A percentile compares a stretch with the other conserved stretches of the same genome.
Conservation (phyloP, 1,140 invertebrate genomes). For the Cherax quadricarinatus region DNA sequence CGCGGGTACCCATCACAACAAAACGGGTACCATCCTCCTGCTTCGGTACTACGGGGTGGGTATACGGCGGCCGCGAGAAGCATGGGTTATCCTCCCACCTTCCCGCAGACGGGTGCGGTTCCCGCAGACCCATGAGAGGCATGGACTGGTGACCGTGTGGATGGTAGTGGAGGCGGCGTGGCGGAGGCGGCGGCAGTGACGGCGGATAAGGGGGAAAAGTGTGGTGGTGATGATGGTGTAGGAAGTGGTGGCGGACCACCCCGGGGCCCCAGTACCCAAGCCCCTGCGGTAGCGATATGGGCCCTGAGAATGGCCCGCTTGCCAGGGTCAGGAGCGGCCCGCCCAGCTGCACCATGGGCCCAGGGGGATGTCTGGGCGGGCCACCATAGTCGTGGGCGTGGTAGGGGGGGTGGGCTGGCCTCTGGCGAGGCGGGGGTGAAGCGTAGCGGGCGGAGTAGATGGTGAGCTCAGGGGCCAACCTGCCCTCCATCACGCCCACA, state of each 20-base stretch:
- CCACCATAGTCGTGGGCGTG: conserved; percentile 32
- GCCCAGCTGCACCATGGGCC: neutral
- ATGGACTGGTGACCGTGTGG: conserved; percentile 49
- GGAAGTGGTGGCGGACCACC: neutral
- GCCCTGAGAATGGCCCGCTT: conserved; percentile 31
- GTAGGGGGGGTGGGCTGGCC: conserved; percentile 21
- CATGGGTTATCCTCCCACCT: conserved; percentile 72
- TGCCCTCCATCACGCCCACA: conserved; percentile 41
- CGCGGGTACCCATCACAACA: conserved; percentile 52
- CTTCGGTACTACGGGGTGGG: neutral
- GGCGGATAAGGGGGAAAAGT: conserved; percentile 43
- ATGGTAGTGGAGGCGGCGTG: conserved; percentile 51
- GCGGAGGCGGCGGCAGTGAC: conserved; percentile 29
- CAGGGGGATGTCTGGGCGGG: neutral
- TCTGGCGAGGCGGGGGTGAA: conserved; percentile 40
- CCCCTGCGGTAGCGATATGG: conserved; percentile 42
- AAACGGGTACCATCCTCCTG: conserved; percentile 67
- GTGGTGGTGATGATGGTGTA: conserved; percentile 52
- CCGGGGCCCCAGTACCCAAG: conserved; percentile 20
- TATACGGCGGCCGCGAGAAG: conserved; percentile 58
- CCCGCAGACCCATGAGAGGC: conserved; percentile 26
- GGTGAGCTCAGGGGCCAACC: conserved; percentile 47
- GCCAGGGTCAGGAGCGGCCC: conserved; percentile 26
- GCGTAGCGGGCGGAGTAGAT: conserved; percentile 65
- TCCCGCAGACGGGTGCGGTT: conserved; percentile 35